phyloP scores from a whole-genome alignment of 2,888 invertebrate species.

The Tortricodes alternella region DNA sequence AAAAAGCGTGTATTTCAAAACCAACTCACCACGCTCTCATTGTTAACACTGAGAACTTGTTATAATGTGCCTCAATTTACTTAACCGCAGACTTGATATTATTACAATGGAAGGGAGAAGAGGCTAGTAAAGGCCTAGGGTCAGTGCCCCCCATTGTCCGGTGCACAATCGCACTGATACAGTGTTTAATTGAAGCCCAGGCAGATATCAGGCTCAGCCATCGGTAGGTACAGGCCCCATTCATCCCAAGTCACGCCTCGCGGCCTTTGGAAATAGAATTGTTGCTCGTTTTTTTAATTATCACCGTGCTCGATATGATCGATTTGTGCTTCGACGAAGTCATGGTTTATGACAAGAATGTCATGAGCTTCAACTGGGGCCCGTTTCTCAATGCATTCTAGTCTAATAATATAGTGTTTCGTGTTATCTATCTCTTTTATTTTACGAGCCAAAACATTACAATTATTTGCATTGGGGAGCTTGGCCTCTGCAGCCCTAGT shows the following conservation, averaged over 20 bases:
- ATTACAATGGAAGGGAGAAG: conserved; percentile 37
- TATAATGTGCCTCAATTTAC: conserved; percentile 30
- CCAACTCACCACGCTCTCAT: neutral
- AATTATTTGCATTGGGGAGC: no score
- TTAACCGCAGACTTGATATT: conserved; percentile 30
- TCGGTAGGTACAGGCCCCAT: conserved; percentile 51
- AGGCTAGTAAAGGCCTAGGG: conserved; percentile 42
- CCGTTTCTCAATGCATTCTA: no score
- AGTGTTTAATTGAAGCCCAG: conserved; percentile 49
- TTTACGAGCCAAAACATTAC: no score
- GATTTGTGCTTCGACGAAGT: conserved; percentile 26
- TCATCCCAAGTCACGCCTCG: conserved; percentile 66
- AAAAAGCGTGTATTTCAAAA: no score
- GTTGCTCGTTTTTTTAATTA: conserved; percentile 38
- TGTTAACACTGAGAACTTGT: neutral
- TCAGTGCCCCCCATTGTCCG: conserved; percentile 57
- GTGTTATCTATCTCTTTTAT: no score
- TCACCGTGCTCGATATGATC: conserved; percentile 43
- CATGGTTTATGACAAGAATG: conserved; percentile 9
- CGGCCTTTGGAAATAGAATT: conserved; percentile 50
- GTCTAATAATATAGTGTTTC: no score
- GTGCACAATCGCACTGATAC: conserved; percentile 48
- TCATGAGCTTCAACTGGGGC: no score
- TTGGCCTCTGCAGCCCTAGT: no score
- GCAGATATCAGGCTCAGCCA: conserved; percentile 51